Percentiles rank a stretch among this genome's conserved stretches.
phyloP scores from a whole-genome alignment of 92 coral and sea anemone genomes.

The Siderastrea siderea region DNA sequence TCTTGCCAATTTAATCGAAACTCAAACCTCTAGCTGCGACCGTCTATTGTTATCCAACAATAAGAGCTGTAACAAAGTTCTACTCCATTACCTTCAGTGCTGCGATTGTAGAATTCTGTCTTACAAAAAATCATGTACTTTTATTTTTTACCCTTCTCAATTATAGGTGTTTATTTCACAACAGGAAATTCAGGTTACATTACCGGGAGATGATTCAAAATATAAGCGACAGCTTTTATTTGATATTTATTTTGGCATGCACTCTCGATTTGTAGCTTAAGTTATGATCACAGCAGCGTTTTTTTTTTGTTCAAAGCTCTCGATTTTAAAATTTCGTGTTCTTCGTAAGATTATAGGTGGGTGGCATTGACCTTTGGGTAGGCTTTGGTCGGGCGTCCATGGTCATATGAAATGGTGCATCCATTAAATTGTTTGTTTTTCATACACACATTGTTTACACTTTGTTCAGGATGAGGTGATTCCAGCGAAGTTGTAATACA shows the following conservation, averaged over 20 bases:
- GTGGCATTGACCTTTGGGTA: slow-evolving; percentile 19
- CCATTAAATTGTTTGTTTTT: not conserved
- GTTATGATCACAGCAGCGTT: not conserved
- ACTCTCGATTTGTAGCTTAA: not conserved
- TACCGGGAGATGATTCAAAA: too few species aligned
- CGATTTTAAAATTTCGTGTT: not conserved
- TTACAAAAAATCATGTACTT: not conserved
- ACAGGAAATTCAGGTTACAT: not conserved
- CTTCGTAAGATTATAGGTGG: not conserved
- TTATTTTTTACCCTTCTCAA: not conserved
- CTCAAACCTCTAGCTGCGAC: not conserved
- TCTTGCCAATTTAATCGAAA: too few species aligned
- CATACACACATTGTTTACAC: not conserved
- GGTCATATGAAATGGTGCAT: not conserved
- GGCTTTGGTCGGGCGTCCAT: not conserved
- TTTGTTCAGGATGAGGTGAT: not conserved
- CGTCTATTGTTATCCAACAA: not conserved
- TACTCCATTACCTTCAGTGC: not conserved
- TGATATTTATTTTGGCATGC: not conserved
- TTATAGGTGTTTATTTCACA: not conserved
- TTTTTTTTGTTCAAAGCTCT: not conserved
- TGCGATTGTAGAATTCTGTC: not conserved
- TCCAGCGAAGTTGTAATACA: not conserved
- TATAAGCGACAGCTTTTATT: too few species aligned
- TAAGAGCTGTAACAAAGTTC: not conserved